Percentiles rank a stretch among this genome's conserved stretches.
Conservation (phyloP, 2,888 invertebrate genomes). For the Pristionchus japonicus region DNA sequence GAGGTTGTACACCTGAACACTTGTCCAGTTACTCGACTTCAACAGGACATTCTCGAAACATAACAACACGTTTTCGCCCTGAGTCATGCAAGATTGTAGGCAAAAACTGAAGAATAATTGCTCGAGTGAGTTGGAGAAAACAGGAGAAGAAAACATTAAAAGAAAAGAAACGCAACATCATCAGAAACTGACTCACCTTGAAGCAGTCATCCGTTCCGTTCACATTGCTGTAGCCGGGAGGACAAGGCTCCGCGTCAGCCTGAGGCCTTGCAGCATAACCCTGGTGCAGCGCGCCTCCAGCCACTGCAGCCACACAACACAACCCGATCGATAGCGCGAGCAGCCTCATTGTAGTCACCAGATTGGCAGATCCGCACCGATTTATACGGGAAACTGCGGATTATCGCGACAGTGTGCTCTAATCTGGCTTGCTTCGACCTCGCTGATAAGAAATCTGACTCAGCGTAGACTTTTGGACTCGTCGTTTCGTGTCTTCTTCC, state of each 20-base stretch:
- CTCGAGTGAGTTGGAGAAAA: too few species aligned
- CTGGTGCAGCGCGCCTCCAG: neutral
- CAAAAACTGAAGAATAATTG: too few species aligned
- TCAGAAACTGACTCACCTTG: constrained; percentile 3
- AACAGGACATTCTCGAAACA: too few species aligned
- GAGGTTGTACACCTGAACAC: neutral
- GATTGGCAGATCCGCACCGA: neutral
- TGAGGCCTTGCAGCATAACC: neutral
- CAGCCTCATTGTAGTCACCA: neutral
- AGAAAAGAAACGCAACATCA: neutral
- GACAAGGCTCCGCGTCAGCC: neutral
- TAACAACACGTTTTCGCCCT: too few species aligned
- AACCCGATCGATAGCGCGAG: neutral
- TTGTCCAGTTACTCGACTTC: too few species aligned
- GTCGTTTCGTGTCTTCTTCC: neutral
- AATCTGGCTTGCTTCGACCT: neutral
- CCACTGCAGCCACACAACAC: neutral
- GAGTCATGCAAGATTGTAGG: too few species aligned
- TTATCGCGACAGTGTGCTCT: neutral
- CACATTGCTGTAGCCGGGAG: neutral
- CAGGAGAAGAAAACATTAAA: neutral
- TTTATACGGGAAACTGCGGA: neutral
- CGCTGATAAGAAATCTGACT: neutral
- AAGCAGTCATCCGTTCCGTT: constrained; percentile 23
- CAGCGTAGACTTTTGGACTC: neutral